Conservation (phyloP, 2,113 vertebrate species). For the Ardeotis arabs region DNA sequence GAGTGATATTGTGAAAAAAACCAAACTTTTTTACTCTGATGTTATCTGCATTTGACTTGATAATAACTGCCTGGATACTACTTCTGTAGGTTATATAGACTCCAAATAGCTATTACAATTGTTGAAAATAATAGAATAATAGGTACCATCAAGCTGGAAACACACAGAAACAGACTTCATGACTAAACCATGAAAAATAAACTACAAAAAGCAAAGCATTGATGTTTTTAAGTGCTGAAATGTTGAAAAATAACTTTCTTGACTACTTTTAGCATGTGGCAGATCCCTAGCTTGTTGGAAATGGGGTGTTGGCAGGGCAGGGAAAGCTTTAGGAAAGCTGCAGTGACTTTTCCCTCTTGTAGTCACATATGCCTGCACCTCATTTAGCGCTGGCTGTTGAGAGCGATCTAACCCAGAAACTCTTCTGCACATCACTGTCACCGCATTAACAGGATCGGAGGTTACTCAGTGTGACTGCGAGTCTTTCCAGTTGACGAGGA, state of each 20-base stretch:
- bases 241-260: background rate
- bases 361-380: background rate
- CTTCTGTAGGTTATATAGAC: background rate
- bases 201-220: background rate
- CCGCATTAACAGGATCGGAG: rapidly evolving
- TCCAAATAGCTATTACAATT: background rate
- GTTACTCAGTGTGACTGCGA: background rate
- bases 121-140: background rate
- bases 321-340: background rate
- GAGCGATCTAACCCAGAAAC: background rate
- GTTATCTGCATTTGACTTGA: background rate
- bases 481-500: background rate
- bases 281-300: background rate
- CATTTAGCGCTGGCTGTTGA: background rate
- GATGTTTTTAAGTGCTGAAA: background rate
- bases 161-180: background rate
- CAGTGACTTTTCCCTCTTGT: background rate
- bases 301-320: background rate
- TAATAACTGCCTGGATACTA: background rate
- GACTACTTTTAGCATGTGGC: background rate
- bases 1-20: background rate
- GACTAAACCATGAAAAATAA: background rate
- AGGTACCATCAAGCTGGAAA: background rate
- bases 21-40: background rate
- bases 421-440: background rate